Evolutionary conservation across 1,140 invertebrate species (phyloP).

Genomic region (Thaumatotibia leucotreta): DNA sequence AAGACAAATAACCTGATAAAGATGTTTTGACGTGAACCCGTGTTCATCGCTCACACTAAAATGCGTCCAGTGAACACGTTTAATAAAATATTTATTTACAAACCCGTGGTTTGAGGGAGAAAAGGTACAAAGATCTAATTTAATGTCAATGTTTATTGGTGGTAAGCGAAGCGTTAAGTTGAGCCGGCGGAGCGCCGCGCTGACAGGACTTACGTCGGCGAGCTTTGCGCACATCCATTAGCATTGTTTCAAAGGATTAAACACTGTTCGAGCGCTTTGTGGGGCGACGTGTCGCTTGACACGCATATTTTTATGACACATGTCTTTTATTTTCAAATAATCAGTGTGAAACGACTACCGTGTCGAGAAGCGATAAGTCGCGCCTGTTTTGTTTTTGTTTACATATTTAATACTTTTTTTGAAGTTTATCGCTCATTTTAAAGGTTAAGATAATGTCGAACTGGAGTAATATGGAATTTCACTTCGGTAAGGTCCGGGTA

Average conservation of each 20-base stretch:
- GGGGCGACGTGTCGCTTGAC: slow-evolving; percentile 52
- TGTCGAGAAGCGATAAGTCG: slow-evolving; percentile 51
- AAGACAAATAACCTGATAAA: slow-evolving; percentile 77
- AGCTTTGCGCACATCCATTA: slow-evolving; percentile 69
- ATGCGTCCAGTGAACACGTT: slow-evolving; percentile 70
- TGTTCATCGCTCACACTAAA: slow-evolving; percentile 75
- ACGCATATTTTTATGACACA: slow-evolving; percentile 71
- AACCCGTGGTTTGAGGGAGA: slow-evolving; percentile 58
- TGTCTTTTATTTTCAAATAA: slow-evolving; percentile 56
- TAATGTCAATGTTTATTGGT: slow-evolving; percentile 73
- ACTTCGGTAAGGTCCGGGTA: neutral
- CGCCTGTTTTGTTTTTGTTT: slow-evolving; percentile 31
- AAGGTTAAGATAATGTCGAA: slow-evolving; percentile 10
- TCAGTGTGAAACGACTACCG: slow-evolving; percentile 68
- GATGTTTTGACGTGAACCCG: slow-evolving; percentile 76
- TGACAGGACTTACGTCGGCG: slow-evolving; percentile 67
- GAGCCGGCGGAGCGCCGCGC: slow-evolving; percentile 53
- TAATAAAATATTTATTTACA: slow-evolving; percentile 74
- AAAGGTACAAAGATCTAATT: slow-evolving; percentile 63
- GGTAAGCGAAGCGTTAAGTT: slow-evolving; percentile 65
- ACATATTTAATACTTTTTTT: slow-evolving; percentile 8
- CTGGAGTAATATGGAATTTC: slow-evolving; percentile 1
- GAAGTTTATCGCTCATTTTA: slow-evolving; percentile 2
- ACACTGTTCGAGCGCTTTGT: slow-evolving; percentile 46
- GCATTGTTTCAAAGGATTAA: slow-evolving; percentile 75